These are phyloP conservation scores for Ictalurus punctatus DNA, from an alignment of 2,113 vertebrate genomes.

Conservation along the genomic window DNA sequence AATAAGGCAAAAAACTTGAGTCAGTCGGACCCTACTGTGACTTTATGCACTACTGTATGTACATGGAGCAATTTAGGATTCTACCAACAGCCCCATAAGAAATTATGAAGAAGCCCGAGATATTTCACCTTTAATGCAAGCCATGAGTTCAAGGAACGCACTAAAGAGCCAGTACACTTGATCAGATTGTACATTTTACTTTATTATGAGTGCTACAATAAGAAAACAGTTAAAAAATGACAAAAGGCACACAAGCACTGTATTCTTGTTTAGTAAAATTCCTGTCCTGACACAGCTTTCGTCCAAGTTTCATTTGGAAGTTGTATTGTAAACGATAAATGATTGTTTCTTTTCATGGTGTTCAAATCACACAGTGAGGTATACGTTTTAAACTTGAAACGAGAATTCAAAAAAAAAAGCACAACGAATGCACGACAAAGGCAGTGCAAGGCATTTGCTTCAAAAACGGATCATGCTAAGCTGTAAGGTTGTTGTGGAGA, in stretches of 20 bases:
- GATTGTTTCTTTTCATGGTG: neutral
- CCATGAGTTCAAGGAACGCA: neutral
- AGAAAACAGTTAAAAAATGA: slow-evolving; percentile 10
- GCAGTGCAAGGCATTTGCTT: neutral
- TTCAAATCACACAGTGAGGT: neutral
- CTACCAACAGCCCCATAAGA: neutral
- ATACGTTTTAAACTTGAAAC: neutral
- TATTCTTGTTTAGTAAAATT: neutral
- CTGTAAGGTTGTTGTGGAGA: neutral
- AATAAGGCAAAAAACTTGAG: too few relatives aligned
- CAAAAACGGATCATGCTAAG: neutral
- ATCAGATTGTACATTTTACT: neutral
- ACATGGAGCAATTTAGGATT: too few relatives aligned
- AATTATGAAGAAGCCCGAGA: neutral
- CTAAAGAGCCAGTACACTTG: neutral
- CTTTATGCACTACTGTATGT: too few relatives aligned
- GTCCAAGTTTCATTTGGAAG: neutral
- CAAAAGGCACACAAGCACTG: neutral
- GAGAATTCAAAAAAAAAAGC: neutral
- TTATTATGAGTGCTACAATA: neutral
- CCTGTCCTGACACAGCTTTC: neutral
- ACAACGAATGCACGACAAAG: neutral
- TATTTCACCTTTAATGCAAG: neutral
- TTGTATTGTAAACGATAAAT: neutral
- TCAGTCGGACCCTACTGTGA: too few relatives aligned